Evolutionary conservation across 2,888 invertebrate species (phyloP).

Genomic region (Drosophila mayaguana): DNA sequence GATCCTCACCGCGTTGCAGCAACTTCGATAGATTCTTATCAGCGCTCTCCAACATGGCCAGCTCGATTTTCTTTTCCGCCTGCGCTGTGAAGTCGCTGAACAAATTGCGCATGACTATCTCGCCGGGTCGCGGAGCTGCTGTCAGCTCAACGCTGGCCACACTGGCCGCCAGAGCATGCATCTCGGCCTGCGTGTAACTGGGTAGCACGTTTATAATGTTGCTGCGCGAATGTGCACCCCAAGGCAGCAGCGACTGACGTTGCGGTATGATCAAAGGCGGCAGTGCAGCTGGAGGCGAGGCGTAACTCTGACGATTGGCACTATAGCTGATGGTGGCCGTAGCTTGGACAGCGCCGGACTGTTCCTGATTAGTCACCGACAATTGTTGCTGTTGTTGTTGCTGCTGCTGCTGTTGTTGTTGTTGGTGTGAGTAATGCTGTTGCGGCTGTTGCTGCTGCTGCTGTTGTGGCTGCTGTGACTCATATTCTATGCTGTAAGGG

Average conservation of each 20-base stretch:
- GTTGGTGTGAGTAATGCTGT: slow-evolving; percentile 11
- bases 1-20: slow-evolving; percentile 97
- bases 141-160: slow-evolving; percentile 84
- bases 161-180: slow-evolving; percentile 63
- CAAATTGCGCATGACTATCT: slow-evolving; percentile 97
- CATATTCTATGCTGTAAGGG: slow-evolving; percentile 66
- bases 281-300: slow-evolving; percentile 64
- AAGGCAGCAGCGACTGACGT: slow-evolving; percentile 90
- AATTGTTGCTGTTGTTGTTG: slow-evolving; percentile 31
- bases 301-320: slow-evolving; percentile 60
- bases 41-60: slow-evolving; percentile 96
- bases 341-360: slow-evolving; percentile 23
- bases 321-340: slow-evolving; percentile 51
- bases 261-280: slow-evolving; percentile 79
- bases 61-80: slow-evolving; percentile 98
- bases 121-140: slow-evolving; percentile 94
- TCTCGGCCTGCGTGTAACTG: slow-evolving; percentile 73
- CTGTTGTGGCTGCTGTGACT: slow-evolving; percentile 40
- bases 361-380: slow-evolving; percentile 51
- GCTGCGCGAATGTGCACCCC: slow-evolving; percentile 88
- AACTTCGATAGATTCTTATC: slow-evolving; percentile 98
- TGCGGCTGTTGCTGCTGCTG: slow-evolving; percentile 39
- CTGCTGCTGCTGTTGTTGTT: slow-evolving; percentile 42
- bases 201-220: slow-evolving; percentile 83
- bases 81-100: slow-evolving; percentile 96